These are phyloP conservation scores for Platorchestia sp. DNA, from an alignment of 1,140 invertebrate genomes.

Conservation along the genomic window DNA sequence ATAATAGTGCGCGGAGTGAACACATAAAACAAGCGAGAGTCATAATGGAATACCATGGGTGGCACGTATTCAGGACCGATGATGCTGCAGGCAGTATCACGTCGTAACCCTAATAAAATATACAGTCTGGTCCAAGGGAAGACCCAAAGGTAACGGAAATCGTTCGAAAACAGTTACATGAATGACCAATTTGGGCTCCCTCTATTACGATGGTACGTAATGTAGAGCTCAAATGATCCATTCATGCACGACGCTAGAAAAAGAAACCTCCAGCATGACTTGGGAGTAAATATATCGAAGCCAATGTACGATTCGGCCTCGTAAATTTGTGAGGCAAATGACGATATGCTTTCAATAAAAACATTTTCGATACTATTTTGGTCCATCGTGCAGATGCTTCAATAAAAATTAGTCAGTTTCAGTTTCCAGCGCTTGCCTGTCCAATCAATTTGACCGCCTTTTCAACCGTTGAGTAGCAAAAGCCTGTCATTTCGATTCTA, in stretches of 20 bases:
- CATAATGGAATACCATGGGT: not conserved
- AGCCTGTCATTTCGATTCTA: not conserved
- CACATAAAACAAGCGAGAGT: not conserved
- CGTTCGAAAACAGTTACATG: not conserved
- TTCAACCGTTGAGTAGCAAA: not conserved
- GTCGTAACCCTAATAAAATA: conserved; percentile 32
- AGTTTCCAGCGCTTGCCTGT: not conserved
- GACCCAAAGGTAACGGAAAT: not conserved
- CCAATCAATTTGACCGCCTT: not conserved
- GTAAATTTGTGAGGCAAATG: not conserved
- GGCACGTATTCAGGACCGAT: conserved; percentile 19
- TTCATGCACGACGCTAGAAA: not conserved
- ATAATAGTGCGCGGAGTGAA: not conserved
- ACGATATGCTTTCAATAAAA: not conserved
- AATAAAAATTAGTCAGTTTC: not conserved
- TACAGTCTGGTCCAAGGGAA: not conserved
- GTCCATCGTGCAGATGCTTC: not conserved
- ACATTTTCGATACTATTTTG: not conserved
- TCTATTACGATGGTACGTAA: not conserved
- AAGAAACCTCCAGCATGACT: not conserved
- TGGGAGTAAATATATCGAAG: not conserved
- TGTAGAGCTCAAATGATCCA: not conserved
- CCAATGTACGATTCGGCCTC: not conserved
- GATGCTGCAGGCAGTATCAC: conserved; percentile 10
- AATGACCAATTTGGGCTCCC: not conserved